Conservation (phyloP, 2,888 invertebrate species). For the Drosophila cognata region DNA sequence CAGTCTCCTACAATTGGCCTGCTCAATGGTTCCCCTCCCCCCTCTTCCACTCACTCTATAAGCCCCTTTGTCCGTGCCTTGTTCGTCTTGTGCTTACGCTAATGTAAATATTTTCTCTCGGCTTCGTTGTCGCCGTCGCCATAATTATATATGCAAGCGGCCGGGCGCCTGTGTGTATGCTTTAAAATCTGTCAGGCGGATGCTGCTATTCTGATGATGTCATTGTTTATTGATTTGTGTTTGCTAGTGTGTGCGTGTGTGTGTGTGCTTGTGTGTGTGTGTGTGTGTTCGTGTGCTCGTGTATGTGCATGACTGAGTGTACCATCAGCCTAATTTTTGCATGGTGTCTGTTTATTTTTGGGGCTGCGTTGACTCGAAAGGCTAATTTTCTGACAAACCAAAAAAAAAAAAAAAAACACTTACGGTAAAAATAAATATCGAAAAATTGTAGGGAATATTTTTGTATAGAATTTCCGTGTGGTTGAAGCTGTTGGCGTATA, state of each 20-base stretch:
- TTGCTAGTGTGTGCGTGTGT: slow-evolving; percentile 10
- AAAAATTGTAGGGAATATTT: neutral
- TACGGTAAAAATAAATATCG: neutral
- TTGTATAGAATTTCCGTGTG: neutral
- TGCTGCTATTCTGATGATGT: slow-evolving; percentile 69
- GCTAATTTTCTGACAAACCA: slow-evolving; percentile 56
- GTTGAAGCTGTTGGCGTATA: neutral
- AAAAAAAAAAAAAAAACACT: neutral
- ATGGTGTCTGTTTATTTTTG: slow-evolving; percentile 61
- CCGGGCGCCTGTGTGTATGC: slow-evolving; percentile 58
- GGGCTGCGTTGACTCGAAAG: slow-evolving; percentile 52
- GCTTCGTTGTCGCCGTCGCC: slow-evolving; percentile 48
- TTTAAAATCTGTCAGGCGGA: slow-evolving; percentile 65
- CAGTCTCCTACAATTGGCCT: slow-evolving; percentile 67
- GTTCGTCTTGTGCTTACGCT: slow-evolving; percentile 65
- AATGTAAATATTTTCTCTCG: slow-evolving; percentile 76
- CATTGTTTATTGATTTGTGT: slow-evolving; percentile 77
- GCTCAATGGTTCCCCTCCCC: slow-evolving; percentile 56
- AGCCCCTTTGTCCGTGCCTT: neutral
- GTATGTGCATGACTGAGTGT: slow-evolving; percentile 17
- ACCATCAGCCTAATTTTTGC: slow-evolving; percentile 48
- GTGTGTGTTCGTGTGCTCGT: neutral
- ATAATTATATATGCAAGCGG: slow-evolving; percentile 76
- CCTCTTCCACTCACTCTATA: neutral
- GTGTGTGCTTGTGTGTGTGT: neutral